These are phyloP conservation scores for Phalacrocorax pelagicus DNA, from an alignment of 2,113 vertebrate species.

Conservation along the genomic window DNA sequence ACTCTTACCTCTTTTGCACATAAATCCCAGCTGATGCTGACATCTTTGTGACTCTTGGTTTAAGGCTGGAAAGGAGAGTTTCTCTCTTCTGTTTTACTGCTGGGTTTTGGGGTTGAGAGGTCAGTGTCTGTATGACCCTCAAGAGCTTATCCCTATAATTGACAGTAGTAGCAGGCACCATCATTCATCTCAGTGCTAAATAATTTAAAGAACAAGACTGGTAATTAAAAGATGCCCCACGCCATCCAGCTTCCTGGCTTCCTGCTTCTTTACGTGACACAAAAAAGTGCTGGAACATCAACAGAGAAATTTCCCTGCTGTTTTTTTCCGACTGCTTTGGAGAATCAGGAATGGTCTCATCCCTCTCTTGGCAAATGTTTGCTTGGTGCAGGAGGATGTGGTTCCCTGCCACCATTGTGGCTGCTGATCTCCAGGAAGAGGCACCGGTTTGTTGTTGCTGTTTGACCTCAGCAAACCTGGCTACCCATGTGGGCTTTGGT, in stretches of 20 bases:
- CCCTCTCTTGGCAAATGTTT: background rate
- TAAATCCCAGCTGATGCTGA: background rate
- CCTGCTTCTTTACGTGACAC: background rate
- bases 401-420: background rate
- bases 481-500: background rate
- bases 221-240: background rate
- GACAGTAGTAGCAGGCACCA: background rate
- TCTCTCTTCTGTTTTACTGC: background rate
- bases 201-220: background rate
- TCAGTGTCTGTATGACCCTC: background rate
- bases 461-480: background rate
- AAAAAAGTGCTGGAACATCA: background rate
- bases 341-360: background rate
- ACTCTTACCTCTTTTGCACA: background rate
- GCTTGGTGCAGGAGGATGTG: background rate
- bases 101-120: background rate
- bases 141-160: background rate
- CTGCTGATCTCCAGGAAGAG: background rate
- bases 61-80: background rate
- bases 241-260: background rate
- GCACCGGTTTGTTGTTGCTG: background rate
- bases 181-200: background rate
- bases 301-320: background rate
- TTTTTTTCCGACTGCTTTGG: background rate
- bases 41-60: background rate